These are phyloP conservation scores for Furnarius figulus DNA, from an alignment of 2,113 vertebrate species.

Conservation along the genomic window DNA sequence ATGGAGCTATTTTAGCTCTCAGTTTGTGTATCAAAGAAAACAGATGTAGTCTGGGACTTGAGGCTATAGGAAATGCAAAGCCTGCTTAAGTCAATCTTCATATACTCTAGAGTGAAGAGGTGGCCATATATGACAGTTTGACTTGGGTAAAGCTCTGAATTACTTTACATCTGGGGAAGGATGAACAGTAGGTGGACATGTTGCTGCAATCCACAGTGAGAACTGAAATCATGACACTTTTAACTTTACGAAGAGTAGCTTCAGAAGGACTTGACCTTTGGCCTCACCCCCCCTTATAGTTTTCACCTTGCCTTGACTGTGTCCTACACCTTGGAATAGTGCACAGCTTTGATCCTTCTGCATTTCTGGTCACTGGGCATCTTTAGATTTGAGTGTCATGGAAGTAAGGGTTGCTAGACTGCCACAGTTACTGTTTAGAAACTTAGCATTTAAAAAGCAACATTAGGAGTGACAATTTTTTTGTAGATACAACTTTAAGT, in stretches of 20 bases:
- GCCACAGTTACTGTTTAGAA: background rate
- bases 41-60: slow-evolving; percentile 94
- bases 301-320: background rate
- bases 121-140: slow-evolving; percentile 61
- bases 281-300: background rate
- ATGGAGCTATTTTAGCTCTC: slow-evolving; percentile 91
- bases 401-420: background rate
- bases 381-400: background rate
- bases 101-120: slow-evolving; percentile 62
- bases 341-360: background rate
- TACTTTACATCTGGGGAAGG: background rate
- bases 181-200: background rate
- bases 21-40: slow-evolving; percentile 94
- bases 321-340: accelerated
- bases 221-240: background rate
- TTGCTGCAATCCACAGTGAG: background rate
- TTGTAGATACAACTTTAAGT: background rate
- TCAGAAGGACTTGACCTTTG: background rate
- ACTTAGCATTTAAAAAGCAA: background rate
- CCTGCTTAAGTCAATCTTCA: slow-evolving; percentile 80
- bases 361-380: background rate
- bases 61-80: slow-evolving; percentile 87
- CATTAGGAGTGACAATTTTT: background rate
- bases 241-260: background rate
- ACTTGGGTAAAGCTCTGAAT: slow-evolving; percentile 32